Evolutionary conservation across 2,113 vertebrate species (phyloP).

Genomic region (Oreocharis arfaki): DNA sequence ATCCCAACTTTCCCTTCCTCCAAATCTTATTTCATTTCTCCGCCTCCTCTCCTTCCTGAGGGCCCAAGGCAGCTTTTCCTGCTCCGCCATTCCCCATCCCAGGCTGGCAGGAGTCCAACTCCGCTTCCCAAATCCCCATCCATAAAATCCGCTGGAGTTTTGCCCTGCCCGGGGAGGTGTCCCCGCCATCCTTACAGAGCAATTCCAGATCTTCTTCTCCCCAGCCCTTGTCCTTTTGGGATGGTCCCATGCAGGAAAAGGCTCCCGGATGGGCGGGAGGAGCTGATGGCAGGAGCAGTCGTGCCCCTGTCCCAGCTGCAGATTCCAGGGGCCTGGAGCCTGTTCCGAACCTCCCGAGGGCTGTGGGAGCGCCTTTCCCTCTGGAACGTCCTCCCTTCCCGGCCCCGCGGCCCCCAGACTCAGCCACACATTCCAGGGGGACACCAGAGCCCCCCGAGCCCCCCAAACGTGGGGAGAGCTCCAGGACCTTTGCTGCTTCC

Average conservation of each 20-base stretch:
- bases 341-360: background rate
- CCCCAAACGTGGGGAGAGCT: background rate
- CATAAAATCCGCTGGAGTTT: background rate
- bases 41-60: background rate
- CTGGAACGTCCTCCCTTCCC: background rate
- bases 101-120: background rate
- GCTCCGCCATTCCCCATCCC: background rate
- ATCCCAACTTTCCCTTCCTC: background rate
- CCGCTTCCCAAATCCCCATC: background rate
- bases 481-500: fast-evolving
- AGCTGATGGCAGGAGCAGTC: background rate
- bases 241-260: background rate
- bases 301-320: background rate
- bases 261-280: background rate
- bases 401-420: background rate
- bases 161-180: background rate
- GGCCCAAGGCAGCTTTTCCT: background rate
- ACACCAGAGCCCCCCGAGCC: background rate
- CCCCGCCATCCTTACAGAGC: background rate
- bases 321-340: background rate
- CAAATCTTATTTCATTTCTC: background rate
- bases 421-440: background rate
- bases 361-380: background rate
- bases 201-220: background rate
- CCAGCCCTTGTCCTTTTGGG: fast-evolving